Conservation (phyloP, 2,797 vertebrate species). For the Tenualosa ilisha region DNA sequence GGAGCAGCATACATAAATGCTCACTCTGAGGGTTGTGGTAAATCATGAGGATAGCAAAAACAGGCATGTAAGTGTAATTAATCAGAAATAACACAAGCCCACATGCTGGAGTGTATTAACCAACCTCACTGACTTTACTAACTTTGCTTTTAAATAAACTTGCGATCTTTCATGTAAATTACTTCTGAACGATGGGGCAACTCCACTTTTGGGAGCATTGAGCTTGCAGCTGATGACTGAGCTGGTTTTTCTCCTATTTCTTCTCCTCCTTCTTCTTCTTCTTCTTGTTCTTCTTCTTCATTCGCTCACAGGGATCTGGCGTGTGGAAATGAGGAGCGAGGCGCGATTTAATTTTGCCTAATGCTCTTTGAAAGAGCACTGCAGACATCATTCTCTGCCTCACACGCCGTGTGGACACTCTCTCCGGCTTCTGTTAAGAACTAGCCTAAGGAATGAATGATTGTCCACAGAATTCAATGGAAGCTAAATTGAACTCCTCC, state of each 20-base stretch:
- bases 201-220: constrained; percentile 18
- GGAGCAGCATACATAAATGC: constrained; percentile 26
- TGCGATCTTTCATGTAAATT: constrained; percentile 31
- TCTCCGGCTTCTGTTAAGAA: constrained; percentile 29
- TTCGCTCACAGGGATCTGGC: constrained; percentile 28
- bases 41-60: background rate
- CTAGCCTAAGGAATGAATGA: constrained; percentile 33
- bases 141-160: background rate
- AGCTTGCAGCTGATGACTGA: constrained; percentile 8
- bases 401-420: constrained; percentile 33
- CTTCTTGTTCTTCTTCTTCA: background rate
- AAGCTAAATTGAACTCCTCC: constrained; percentile 38
- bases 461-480: constrained; percentile 41
- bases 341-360: constrained; percentile 38
- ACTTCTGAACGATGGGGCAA: constrained; percentile 28
- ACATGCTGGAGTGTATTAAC: background rate
- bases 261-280: background rate
- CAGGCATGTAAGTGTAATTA: constrained; percentile 27
- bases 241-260: constrained; percentile 9
- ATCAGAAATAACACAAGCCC: constrained; percentile 12
- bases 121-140: constrained; percentile 3
- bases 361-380: constrained; percentile 35
- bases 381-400: constrained; percentile 21
- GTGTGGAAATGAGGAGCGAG: constrained; percentile 36
- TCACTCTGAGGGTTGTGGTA: background rate